A percentile compares a stretch with the other conserved stretches of the same genome.
These are phyloP conservation scores for Suncus etruscus DNA, from an alignment of 2,113 vertebrate species.

Conservation along the genomic window DNA sequence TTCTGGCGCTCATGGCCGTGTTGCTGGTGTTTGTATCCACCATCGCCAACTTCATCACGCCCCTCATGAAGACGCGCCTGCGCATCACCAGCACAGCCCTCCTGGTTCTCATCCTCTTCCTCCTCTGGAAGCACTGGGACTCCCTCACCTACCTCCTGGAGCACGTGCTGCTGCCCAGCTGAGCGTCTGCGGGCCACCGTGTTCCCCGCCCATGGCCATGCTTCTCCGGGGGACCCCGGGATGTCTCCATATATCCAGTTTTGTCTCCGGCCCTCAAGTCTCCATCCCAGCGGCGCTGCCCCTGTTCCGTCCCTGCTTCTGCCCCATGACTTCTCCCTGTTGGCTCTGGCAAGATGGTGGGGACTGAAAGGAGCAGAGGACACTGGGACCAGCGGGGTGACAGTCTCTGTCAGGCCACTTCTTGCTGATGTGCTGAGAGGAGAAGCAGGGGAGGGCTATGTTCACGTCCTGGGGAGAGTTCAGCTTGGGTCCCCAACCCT, in stretches of 20 bases:
- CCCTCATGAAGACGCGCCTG: constrained; percentile 97
- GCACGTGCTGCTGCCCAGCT: constrained; percentile 93
- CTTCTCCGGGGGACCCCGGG: constrained; percentile 39
- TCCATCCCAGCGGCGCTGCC: constrained; percentile 33
- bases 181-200: constrained; percentile 71
- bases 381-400: background rate
- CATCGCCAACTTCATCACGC: constrained; percentile 98
- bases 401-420: too few species aligned
- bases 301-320: constrained; percentile 35
- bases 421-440: background rate
- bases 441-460: background rate
- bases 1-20: constrained; percentile 98
- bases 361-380: background rate
- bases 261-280: constrained; percentile 50
- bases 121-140: constrained; percentile 98
- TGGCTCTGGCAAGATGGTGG: background rate
- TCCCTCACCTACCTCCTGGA: constrained; percentile 94
- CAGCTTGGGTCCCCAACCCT: background rate
- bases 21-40: constrained; percentile 99
- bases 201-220: constrained; percentile 34
- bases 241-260: constrained; percentile 30
- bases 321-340: constrained; percentile 51
- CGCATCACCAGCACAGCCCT: constrained; percentile 93
- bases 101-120: constrained; percentile 92
- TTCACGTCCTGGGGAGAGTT: background rate